A percentile compares a stretch with the other conserved stretches of the same genome.
Evolutionary conservation across 2,113 vertebrate genomes (phyloP).

Genomic region (Hoplias malabaricus): DNA sequence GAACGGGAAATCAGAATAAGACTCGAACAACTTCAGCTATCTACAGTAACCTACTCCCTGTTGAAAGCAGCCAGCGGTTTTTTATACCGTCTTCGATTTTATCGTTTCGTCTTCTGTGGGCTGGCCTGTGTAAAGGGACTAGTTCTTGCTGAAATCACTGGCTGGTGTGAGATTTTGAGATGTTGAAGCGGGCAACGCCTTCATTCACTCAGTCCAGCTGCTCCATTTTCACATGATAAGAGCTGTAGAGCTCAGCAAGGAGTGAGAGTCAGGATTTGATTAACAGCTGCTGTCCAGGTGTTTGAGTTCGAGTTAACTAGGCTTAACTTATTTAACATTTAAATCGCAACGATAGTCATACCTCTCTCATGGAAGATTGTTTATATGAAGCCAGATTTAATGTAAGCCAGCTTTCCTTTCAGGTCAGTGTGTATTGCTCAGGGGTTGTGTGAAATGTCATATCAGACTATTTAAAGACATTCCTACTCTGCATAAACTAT

Average conservation of each 20-base stretch:
- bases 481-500: too few species aligned
- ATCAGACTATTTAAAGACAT: too few species aligned
- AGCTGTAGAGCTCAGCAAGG: not conserved
- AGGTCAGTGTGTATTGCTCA: too few species aligned
- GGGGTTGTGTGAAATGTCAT: too few species aligned
- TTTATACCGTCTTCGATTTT: too few species aligned
- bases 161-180: not conserved
- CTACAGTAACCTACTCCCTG: too few species aligned
- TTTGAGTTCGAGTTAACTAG: not conserved
- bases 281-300: not conserved
- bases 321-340: not conserved
- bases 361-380: not conserved
- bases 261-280: not conserved
- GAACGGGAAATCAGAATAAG: too few species aligned
- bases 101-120: not conserved
- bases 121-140: not conserved
- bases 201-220: conserved; percentile 51
- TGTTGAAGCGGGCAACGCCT: conserved; percentile 66
- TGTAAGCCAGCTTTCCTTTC: not conserved
- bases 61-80: too few species aligned
- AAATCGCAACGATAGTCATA: not conserved
- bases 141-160: not conserved
- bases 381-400: not conserved
- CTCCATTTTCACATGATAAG: not conserved
- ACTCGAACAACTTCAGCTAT: too few species aligned